Conservation (phyloP, 2,797 vertebrate species). For the Oryzias sinensis region DNA sequence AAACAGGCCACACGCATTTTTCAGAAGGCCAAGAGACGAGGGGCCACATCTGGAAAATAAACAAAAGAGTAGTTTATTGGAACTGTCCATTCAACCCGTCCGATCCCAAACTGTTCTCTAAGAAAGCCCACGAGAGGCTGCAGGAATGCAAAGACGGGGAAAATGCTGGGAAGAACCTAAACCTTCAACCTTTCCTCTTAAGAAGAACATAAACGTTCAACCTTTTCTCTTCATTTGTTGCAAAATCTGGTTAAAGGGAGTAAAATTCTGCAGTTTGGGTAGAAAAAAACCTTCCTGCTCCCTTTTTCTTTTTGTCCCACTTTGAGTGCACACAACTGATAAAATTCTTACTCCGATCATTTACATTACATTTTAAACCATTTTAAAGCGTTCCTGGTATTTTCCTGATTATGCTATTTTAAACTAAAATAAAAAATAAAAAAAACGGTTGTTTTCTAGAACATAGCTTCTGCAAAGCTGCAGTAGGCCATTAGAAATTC, state of each 20-base stretch:
- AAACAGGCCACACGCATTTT: constrained; percentile 52
- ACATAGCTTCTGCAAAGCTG: too few species aligned
- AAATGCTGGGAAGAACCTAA: constrained; percentile 44
- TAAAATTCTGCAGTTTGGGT: constrained; percentile 8
- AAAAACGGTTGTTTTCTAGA: too few species aligned
- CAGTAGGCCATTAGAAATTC: too few species aligned
- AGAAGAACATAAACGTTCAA: constrained; percentile 33
- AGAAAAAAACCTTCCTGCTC: too few species aligned
- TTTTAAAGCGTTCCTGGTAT: too few species aligned
- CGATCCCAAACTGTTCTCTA: constrained; percentile 18
- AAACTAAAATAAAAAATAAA: too few species aligned
- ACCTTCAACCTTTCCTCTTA: constrained; percentile 28
- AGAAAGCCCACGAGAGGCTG: constrained; percentile 23
- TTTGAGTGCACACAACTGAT: too few species aligned
- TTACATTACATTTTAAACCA: too few species aligned
- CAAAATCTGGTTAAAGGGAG: neutral
- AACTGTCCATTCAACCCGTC: constrained; percentile 37
- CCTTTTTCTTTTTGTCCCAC: too few species aligned
- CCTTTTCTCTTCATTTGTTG: constrained; percentile 21
- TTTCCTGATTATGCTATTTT: too few species aligned
- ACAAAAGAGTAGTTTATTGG: constrained; percentile 38
- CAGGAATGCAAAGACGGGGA: constrained; percentile 27
- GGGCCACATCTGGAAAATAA: constrained; percentile 53
- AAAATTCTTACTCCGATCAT: too few species aligned
- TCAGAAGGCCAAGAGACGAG: constrained; percentile 42